phyloP scores from a whole-genome alignment of 2,113 vertebrate genomes.

The Chitala chitala region DNA sequence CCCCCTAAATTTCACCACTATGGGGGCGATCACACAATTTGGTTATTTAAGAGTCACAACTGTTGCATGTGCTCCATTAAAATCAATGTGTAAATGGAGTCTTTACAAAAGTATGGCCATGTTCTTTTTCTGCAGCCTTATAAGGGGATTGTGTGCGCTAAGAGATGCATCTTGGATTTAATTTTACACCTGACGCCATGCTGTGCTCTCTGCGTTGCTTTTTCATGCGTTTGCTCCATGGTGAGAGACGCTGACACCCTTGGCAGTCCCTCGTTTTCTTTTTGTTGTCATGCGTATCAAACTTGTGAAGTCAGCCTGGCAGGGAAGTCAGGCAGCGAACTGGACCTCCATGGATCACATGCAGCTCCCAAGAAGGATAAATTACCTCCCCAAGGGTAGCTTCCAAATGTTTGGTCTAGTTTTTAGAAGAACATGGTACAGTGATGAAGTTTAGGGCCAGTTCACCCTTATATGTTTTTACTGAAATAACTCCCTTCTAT shows the following conservation, averaged over 20 bases:
- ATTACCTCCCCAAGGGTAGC: too few species aligned
- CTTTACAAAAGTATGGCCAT: neutral
- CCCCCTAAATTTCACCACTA: neutral
- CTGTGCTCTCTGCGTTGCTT: neutral
- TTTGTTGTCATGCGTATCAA: neutral
- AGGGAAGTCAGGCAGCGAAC: neutral
- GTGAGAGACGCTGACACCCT: neutral
- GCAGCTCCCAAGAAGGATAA: too few species aligned
- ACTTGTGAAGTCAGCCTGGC: neutral
- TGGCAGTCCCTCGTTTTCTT: neutral
- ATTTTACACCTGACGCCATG: slow-evolving; percentile 4
- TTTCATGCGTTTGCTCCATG: neutral
- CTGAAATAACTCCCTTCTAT: too few species aligned
- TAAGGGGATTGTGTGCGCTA: neutral
- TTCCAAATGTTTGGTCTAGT: too few species aligned
- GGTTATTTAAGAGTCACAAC: slow-evolving; percentile 22
- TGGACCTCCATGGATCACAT: too few species aligned
- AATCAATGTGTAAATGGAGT: slow-evolving; percentile 11
- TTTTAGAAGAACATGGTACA: too few species aligned
- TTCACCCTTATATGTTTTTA: too few species aligned
- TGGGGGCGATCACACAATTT: neutral
- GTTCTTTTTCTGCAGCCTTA: slow-evolving; percentile 2
- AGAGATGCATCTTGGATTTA: neutral
- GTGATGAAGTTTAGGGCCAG: too few species aligned
- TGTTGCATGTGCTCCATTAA: slow-evolving; percentile 23